Conservation (phyloP, 2,797 vertebrate genomes). For the Acrossocheilus wenchowensis region DNA sequence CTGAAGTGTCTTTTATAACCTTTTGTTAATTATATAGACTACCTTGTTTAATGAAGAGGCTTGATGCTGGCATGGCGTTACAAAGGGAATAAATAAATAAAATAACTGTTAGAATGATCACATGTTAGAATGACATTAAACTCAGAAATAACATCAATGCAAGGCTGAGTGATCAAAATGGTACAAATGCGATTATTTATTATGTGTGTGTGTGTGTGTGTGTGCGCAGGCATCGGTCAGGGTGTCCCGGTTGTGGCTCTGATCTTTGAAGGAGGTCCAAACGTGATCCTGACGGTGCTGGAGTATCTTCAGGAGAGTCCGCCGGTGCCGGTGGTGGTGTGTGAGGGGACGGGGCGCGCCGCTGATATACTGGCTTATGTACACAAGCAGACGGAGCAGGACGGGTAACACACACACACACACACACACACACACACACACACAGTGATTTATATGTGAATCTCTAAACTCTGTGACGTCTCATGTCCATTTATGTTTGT, state of each 20-base stretch:
- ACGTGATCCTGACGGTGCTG: conserved; percentile 93
- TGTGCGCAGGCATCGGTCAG: conserved; percentile 89
- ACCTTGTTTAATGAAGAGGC: too few species aligned
- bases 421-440: rapidly evolving
- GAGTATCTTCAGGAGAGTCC: conserved; percentile 97
- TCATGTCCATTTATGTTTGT: not conserved
- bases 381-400: conserved; percentile 97
- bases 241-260: conserved; percentile 97
- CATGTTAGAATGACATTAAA: too few species aligned
- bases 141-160: too few species aligned
- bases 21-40: too few species aligned
- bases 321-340: conserved; percentile 95
- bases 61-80: too few species aligned
- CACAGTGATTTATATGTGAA: not conserved
- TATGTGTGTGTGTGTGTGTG: conserved; percentile 24
- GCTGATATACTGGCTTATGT: conserved; percentile 95
- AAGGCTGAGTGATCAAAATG: too few species aligned
- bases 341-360: conserved; percentile 96
- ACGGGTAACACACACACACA: conserved; percentile 80
- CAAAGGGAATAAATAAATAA: too few species aligned
- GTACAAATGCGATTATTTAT: too few species aligned
- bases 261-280: conserved; percentile 97
- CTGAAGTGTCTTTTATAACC: too few species aligned
- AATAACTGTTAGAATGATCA: too few species aligned
- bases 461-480: not conserved